A percentile compares a stretch with the other conserved stretches of the same genome.
Conservation (phyloP, 2,113 vertebrate genomes). For the Circaetus cinerascens region DNA sequence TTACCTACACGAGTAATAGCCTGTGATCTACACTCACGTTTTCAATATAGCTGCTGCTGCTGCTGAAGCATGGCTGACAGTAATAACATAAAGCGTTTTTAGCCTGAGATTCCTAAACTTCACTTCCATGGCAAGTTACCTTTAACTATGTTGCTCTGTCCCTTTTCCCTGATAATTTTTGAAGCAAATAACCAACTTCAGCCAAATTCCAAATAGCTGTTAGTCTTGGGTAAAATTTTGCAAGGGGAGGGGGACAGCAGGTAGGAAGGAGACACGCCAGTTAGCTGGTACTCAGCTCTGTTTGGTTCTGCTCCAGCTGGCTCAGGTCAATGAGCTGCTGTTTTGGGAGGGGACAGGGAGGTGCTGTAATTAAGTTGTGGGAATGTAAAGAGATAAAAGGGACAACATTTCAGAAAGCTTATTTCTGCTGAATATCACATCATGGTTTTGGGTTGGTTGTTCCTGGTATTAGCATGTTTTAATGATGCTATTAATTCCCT, state of each 20-base stretch:
- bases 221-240: background rate
- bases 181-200: background rate
- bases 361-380: background rate
- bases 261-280: background rate
- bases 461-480: background rate
- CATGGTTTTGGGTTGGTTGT: rapidly evolving
- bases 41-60: background rate
- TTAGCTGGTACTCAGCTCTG: background rate
- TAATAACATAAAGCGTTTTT: rapidly evolving
- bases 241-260: rapidly evolving
- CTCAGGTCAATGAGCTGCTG: background rate
- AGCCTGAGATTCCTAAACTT: background rate
- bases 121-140: background rate
- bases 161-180: background rate
- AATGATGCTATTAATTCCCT: background rate
- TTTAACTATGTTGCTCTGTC: background rate
- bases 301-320: background rate
- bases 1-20: rapidly evolving
- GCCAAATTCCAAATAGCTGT: background rate
- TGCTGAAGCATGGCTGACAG: background rate
- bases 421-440: background rate
- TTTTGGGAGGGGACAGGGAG: background rate
- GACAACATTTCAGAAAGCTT: background rate
- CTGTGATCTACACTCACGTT: rapidly evolving
- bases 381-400: background rate